phyloP scores from a whole-genome alignment of 2,797 vertebrate species.

The Valencia hispanica region DNA sequence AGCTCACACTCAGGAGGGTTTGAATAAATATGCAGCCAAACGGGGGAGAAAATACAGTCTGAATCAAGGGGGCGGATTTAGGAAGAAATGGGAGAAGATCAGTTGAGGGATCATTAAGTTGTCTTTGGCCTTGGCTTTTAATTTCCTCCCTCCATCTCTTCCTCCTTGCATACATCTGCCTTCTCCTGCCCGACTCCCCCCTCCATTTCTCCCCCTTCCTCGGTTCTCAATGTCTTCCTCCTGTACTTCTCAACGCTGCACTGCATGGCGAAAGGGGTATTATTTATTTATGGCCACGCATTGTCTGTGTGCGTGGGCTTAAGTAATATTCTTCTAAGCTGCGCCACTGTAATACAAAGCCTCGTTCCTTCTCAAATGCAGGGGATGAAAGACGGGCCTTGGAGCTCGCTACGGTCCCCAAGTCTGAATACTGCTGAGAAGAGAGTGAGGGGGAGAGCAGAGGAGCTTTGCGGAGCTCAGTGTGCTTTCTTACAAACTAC shows the following conservation, averaged over 20 bases:
- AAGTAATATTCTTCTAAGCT: slow-evolving; percentile 72
- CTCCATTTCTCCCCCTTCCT: slow-evolving; percentile 21
- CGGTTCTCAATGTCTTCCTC: slow-evolving; percentile 48
- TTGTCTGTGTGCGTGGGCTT: slow-evolving; percentile 70
- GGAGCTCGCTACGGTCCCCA: slow-evolving; percentile 43
- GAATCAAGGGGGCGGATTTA: slow-evolving; percentile 17
- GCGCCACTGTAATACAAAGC: slow-evolving; percentile 62
- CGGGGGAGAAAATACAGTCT: slow-evolving; percentile 12
- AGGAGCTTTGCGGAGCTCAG: slow-evolving; percentile 33
- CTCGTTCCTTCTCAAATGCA: slow-evolving; percentile 60
- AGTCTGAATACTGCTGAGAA: slow-evolving; percentile 37
- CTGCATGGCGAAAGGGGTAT: slow-evolving; percentile 58
- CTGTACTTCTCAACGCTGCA: slow-evolving; percentile 42
- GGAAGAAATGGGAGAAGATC: slow-evolving; percentile 9
- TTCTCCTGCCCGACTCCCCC: background rate
- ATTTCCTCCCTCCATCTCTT: slow-evolving; percentile 20
- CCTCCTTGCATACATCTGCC: background rate
- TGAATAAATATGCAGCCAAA: slow-evolving; percentile 14
- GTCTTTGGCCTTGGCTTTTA: slow-evolving; percentile 64
- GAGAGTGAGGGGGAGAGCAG: background rate
- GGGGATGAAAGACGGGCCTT: slow-evolving; percentile 59
- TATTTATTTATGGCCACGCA: slow-evolving; percentile 73
- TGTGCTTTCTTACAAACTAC: slow-evolving; percentile 48
- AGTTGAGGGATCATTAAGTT: slow-evolving; percentile 51
- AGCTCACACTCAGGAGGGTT: slow-evolving; percentile 22